Base-by-base conservation (phyloP, 2,797 vertebrate genomes). In the Enteromius afrohamiltoni region DNA sequence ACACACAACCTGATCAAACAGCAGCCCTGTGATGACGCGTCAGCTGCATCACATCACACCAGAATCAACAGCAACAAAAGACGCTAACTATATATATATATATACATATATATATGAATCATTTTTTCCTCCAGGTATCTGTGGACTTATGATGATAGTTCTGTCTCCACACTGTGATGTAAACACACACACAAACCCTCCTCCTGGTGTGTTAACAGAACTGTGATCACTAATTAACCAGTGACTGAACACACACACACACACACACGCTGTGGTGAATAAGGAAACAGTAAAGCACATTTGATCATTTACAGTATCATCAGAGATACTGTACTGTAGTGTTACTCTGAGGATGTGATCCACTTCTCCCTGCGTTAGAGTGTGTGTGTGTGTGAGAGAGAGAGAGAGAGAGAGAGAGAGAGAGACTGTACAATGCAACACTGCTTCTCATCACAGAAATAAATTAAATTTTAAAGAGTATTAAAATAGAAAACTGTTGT, bases 1-100 rank as follows among this genome's bases (percentile, higher is more conserved):
- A 58, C n/a, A 71, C 21, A 26, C 69, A 26, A 8, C 37, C 21
- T 64, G 53, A 62, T 77, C 75, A 77, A 77, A 77, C 75, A 76
- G 1, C 42, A 17, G 68, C 14, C 3, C 13, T 26, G 10, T 3
- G 40, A 70, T 2, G n/a, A 23, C 65, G 13, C 64, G 9, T 53
- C 19, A 55, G 19, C 51, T 53, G 19, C 51, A 21, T 53, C 34
- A 34, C 3, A 34, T 37, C 64, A 42, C n/a, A 69, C 21, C 37
- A 69, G 11, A 23, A 47, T 47, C 68, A 71, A 29, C 47, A 69
- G 42, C 11, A 14, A 45, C 11, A 42, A 68, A 68, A 69, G 0
- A 26, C 2, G 1, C 4, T 10, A 10, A 11, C 3, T 34, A 34
- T 34, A 34, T 34, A 34, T 34, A 34, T 34, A 34, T 34, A 31